These are phyloP conservation scores for Eurosta solidaginis DNA, from an alignment of 1,140 invertebrate genomes.

Conservation along the genomic window DNA sequence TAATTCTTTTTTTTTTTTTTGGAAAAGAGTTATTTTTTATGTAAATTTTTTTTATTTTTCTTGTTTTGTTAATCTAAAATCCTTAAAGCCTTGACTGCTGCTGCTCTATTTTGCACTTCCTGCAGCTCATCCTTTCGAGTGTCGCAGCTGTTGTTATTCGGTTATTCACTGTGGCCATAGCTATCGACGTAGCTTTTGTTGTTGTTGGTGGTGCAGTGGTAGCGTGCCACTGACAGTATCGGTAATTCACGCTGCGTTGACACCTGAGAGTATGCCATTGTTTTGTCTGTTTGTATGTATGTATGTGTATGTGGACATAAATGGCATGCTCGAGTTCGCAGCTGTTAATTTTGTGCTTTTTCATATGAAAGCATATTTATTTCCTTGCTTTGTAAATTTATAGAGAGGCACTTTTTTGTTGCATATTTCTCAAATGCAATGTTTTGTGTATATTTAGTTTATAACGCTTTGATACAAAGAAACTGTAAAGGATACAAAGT, in stretches of 20 bases:
- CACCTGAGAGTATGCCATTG: background rate
- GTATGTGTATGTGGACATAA: background rate
- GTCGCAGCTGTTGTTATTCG: background rate
- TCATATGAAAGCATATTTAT: background rate
- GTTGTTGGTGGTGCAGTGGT: background rate
- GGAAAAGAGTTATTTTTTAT: background rate
- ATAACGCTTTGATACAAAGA: background rate
- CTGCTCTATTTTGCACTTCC: background rate
- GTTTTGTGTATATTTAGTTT: background rate
- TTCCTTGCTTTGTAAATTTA: background rate
- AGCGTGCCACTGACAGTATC: slow-evolving; percentile 2
- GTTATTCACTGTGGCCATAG: background rate
- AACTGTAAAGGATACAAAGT: too few species aligned
- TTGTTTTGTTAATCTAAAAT: background rate
- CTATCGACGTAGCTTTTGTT: background rate
- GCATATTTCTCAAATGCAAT: background rate
- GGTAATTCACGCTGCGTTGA: slow-evolving; percentile 18
- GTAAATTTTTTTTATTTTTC: background rate
- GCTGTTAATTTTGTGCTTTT: background rate
- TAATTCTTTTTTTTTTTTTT: background rate
- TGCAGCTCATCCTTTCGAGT: background rate
- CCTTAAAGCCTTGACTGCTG: background rate
- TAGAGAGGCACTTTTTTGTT: background rate
- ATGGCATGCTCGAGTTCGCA: background rate
- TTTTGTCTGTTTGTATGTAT: background rate